Conservation (phyloP, 2,888 invertebrate genomes). For the Apodemia zela region DNA sequence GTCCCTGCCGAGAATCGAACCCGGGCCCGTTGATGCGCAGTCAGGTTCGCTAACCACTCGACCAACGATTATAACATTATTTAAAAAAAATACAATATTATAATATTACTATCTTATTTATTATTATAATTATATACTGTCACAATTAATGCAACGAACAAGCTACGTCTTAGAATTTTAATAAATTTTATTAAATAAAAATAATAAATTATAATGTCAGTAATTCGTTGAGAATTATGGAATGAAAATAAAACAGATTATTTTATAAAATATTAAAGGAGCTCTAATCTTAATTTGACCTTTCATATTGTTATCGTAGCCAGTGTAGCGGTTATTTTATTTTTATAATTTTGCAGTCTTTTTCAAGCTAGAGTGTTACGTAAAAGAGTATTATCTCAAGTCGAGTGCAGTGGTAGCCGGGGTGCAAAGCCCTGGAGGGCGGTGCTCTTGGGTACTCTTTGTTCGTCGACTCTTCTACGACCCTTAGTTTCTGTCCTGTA, state of each 20-base stretch:
- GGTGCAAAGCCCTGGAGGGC: slow-evolving; percentile 61
- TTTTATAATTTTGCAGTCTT: slow-evolving; percentile 47
- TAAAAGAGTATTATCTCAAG: slow-evolving; percentile 59
- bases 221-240: not conserved
- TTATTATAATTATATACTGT: no score
- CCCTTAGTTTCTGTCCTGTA: slow-evolving; percentile 24
- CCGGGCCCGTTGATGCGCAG: no score
- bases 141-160: no score
- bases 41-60: no score
- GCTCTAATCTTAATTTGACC: slow-evolving; percentile 21
- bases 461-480: slow-evolving; percentile 40
- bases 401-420: slow-evolving; percentile 38
- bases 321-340: slow-evolving; percentile 33
- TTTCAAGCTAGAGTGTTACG: slow-evolving; percentile 54
- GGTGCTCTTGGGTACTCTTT: slow-evolving; percentile 55
- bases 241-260: not conserved
- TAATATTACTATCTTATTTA: no score
- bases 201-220: no score
- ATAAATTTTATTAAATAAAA: no score
- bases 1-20: no score
- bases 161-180: no score
- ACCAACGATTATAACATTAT: no score
- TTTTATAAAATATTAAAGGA: not conserved
- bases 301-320: slow-evolving; percentile 29
- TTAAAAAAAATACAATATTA: no score